Conservation (phyloP, 1,140 invertebrate genomes). For the Leptinotarsa defecta region DNA sequence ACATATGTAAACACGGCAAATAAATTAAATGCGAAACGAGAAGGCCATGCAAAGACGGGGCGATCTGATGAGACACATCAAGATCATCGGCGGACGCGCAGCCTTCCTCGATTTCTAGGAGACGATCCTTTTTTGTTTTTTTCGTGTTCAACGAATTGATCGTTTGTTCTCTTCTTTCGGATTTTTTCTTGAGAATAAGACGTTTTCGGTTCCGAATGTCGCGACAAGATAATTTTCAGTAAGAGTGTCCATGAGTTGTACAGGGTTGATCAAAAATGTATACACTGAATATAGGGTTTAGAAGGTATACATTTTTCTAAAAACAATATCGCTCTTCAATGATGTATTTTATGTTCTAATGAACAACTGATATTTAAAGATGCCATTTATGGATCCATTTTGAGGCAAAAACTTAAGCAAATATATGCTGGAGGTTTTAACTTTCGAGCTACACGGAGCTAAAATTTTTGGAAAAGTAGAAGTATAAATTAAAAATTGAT, state of each 20-base stretch:
- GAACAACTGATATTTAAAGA: too few relatives aligned
- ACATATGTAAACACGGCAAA: constrained; percentile 27
- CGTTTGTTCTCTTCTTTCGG: background rate
- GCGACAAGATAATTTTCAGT: background rate
- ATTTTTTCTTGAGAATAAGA: constrained; percentile 17
- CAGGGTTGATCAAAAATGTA: background rate
- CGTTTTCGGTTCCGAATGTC: background rate
- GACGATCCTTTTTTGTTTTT: constrained; percentile 7
- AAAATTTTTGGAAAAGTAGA: too few relatives aligned
- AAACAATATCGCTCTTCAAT: too few relatives aligned
- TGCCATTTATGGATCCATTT: too few relatives aligned
- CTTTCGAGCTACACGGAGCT: too few relatives aligned
- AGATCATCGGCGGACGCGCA: constrained; percentile 22
- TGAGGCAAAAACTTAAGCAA: too few relatives aligned
- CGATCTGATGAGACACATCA: constrained; percentile 25
- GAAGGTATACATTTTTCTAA: too few relatives aligned
- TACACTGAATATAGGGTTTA: too few relatives aligned
- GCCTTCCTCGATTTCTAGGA: constrained; percentile 13
- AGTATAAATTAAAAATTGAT: too few relatives aligned
- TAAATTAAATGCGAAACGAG: constrained; percentile 24
- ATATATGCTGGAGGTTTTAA: too few relatives aligned
- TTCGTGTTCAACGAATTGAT: constrained; percentile 14
- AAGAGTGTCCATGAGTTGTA: background rate
- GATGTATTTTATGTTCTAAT: too few relatives aligned
- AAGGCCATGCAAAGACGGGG: constrained; percentile 15